Conservation (phyloP, 2,113 vertebrate genomes). For the Equus przewalskii region DNA sequence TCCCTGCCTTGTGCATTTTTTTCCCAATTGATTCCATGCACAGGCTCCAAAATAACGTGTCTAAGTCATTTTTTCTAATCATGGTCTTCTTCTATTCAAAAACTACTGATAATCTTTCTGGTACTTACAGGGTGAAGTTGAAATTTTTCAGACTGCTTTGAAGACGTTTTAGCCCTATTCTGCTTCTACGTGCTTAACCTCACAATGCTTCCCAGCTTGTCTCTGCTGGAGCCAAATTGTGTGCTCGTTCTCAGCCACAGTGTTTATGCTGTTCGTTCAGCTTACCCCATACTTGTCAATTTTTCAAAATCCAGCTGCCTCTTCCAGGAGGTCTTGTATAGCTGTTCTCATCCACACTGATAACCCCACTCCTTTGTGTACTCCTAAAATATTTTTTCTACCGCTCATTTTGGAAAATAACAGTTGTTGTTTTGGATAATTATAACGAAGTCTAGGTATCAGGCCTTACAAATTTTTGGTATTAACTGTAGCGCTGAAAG, state of each 20-base stretch:
- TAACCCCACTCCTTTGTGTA: not conserved
- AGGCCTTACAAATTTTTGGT: not conserved
- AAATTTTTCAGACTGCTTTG: not conserved
- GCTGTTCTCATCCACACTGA: not conserved
- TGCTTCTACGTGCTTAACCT: not conserved
- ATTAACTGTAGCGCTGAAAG: not conserved
- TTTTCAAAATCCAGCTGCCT: slow-evolving; percentile 28
- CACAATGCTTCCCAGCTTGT: not conserved
- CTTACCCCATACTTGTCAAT: not conserved
- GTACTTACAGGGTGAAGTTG: not conserved
- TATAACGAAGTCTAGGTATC: not conserved
- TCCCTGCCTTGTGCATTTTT: not conserved
- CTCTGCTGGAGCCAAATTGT: not conserved
- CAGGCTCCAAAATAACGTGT: slow-evolving; percentile 7
- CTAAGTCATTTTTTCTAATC: slow-evolving; percentile 34
- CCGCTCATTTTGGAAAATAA: slow-evolving; percentile 43
- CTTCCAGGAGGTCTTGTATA: not conserved
- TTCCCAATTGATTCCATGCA: not conserved
- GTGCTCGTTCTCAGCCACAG: not conserved
- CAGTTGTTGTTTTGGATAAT: not conserved
- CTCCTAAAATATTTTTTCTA: slow-evolving; percentile 30
- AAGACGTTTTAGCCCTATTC: not conserved
- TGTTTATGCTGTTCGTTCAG: not conserved
- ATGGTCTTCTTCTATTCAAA: not conserved
- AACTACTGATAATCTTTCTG: not conserved